Evolutionary conservation across 2,113 vertebrate species (phyloP).

Genomic region (Taurulus bubalis): DNA sequence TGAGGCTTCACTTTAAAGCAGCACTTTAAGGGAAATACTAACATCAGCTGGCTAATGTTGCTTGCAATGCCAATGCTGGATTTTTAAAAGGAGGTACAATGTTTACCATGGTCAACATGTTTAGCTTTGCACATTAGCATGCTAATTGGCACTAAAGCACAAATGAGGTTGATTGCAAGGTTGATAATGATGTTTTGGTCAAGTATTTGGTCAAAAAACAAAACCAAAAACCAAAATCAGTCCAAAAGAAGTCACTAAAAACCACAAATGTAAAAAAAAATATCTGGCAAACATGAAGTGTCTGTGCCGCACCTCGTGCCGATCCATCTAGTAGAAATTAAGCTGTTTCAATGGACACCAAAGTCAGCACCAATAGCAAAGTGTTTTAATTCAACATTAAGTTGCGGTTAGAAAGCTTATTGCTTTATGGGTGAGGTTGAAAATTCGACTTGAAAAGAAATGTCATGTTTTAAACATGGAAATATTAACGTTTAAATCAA

Average conservation of each 20-base stretch:
- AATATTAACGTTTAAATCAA: not conserved
- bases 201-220: not conserved
- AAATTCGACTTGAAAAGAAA: not conserved
- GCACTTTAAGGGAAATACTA: not conserved
- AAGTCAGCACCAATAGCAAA: not conserved
- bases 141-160: not conserved
- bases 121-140: not conserved
- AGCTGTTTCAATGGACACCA: not conserved
- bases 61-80: not conserved
- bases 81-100: too few species aligned
- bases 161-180: not conserved
- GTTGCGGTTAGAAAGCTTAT: not conserved
- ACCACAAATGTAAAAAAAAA: too few species aligned
- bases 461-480: not conserved
- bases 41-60: not conserved
- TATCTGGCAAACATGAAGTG: too few species aligned
- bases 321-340: not conserved
- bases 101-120: too few species aligned
- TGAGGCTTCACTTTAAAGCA: not conserved
- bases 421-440: not conserved
- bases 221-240: too few species aligned
- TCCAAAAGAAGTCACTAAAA: too few species aligned
- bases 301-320: too few species aligned
- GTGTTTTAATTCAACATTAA: not conserved
- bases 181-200: not conserved